Base-by-base conservation (phyloP, 2,888 invertebrate species). In the Philereme transversata region DNA sequence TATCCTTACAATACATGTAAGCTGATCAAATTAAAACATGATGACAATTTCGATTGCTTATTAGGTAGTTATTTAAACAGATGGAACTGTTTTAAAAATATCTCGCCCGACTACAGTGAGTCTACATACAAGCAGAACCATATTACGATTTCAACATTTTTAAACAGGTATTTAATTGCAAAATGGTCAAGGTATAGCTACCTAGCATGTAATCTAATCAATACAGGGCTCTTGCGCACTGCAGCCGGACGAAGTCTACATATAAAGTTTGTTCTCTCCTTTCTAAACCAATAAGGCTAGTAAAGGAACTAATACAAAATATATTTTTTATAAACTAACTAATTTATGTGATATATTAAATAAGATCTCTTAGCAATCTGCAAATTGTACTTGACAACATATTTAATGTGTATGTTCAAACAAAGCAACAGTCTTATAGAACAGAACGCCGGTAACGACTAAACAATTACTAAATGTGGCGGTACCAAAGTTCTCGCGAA, bases 321-420 rank as follows among this genome's bases (percentile, higher is more conserved):
- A 77, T 76, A 72, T 77, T 73, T 60, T 79, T 79, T 84, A 82
- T 76, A 74, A 78, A 71, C 87, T 87, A 87, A 84, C 84, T 80
- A 86, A 88, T 78, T 78, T 41, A 53, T 55, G 65, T 64, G 57
- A 68, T 68, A 81, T 78, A 65, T 72, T 68, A 72, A 70, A 78
- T 72, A 83, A 82, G 79, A 85, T 83, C 81, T 83, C 78, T 79
- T 81, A 82, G 80, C 79, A 82, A 84, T 77, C 81, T 79, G 81
- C 78, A 81, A 80, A 85, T 90, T 89, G 90, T 90, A 90, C 90
- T 90, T 90, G 78, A 78, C 72, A 78, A 78, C 82, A 67, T 51
- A 64, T 60, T 58, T 36, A n/a, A 6, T 64, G n/a, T 22, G n/a
- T 22, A 58, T 58, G 54, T 59, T 56, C 53, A 57, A 58, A 62